Percentiles rank a stretch among this genome's conserved stretches.
These are phyloP conservation scores for Trissonchulus latispiculum DNA, from an alignment of 2,888 invertebrate genomes.

Conservation along the genomic window DNA sequence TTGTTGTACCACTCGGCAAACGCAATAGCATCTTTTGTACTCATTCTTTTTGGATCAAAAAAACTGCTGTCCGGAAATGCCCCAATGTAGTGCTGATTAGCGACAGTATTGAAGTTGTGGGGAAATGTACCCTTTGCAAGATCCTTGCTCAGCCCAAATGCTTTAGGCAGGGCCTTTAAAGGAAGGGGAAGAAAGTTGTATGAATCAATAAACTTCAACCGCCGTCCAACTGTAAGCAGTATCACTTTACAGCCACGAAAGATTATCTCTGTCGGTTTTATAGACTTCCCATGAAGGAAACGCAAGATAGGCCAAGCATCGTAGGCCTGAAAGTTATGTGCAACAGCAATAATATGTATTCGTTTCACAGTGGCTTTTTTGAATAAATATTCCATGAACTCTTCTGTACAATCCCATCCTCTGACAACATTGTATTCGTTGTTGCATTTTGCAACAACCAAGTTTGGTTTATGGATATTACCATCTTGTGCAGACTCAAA, in stretches of 20 bases:
- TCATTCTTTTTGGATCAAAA: not conserved
- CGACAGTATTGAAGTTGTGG: slow-evolving; percentile 20
- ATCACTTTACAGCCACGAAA: slow-evolving; percentile 19
- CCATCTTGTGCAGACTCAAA: not conserved
- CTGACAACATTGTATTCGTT: not conserved
- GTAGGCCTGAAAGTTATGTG: slow-evolving; percentile 24
- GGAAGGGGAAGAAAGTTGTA: slow-evolving; percentile 19
- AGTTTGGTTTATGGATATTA: not conserved
- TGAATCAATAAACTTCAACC: slow-evolving; percentile 19
- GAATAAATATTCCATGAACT: not conserved
- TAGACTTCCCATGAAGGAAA: not conserved
- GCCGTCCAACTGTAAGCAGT: slow-evolving; percentile 3
- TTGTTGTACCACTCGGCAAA: slow-evolving; percentile 1
- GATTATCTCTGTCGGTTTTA: slow-evolving; percentile 5
- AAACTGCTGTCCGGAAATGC: slow-evolving; percentile 19
- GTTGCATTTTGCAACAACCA: not conserved
- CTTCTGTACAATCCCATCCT: not conserved
- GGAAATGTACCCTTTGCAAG: slow-evolving; percentile 19
- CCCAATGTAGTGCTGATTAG: slow-evolving; percentile 1
- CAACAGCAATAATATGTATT: slow-evolving; percentile 11
- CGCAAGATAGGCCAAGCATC: slow-evolving; percentile 24
- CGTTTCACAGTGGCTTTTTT: not conserved
- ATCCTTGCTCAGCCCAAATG: slow-evolving; percentile 12
- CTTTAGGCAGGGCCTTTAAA: slow-evolving; percentile 16
- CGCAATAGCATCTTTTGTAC: not conserved